Evolutionary conservation across 92 coral and sea anemone genomes (phyloP).

Genomic region (Porites divaricata): DNA sequence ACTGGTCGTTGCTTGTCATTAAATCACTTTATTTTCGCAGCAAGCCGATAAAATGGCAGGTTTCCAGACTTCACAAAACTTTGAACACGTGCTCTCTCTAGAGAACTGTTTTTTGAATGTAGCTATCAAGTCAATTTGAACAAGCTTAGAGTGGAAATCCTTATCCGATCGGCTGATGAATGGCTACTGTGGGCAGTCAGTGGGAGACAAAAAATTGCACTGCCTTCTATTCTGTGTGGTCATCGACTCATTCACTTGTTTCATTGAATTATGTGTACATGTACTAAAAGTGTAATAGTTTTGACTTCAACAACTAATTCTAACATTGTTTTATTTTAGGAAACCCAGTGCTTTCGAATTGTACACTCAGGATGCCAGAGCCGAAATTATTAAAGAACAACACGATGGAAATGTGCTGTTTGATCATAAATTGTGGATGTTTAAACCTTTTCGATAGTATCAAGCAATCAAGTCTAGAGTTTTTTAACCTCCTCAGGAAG

Average conservation of each 20-base stretch:
- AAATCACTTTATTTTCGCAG: not conserved
- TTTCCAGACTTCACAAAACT: conserved; percentile 3
- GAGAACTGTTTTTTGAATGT: no score
- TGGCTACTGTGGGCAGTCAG: no score
- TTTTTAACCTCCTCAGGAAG: not conserved
- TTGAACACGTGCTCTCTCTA: not conserved
- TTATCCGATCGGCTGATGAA: no score
- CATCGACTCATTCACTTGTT: conserved; percentile 16
- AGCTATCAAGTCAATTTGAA: no score
- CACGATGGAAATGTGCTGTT: conserved; percentile 25
- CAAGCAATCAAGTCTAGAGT: conserved; percentile 10
- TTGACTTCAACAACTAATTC: conserved; percentile 2
- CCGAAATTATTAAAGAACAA: not conserved
- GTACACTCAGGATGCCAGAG: not conserved
- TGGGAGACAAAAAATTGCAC: not conserved
- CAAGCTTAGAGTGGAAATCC: no score
- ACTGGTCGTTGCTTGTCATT: no score
- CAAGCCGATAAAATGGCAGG: conserved; percentile 6
- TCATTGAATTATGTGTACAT: conserved; percentile 5
- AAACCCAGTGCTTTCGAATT: conserved; percentile 16
- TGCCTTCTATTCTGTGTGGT: not conserved
- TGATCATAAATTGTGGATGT: conserved; percentile 38
- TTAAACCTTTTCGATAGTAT: conserved; percentile 20
- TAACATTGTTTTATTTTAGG: conserved; percentile 11
- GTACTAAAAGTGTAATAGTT: not conserved